Base-by-base conservation (phyloP, 2,888 invertebrate genomes). In the Parnassius orleans region DNA sequence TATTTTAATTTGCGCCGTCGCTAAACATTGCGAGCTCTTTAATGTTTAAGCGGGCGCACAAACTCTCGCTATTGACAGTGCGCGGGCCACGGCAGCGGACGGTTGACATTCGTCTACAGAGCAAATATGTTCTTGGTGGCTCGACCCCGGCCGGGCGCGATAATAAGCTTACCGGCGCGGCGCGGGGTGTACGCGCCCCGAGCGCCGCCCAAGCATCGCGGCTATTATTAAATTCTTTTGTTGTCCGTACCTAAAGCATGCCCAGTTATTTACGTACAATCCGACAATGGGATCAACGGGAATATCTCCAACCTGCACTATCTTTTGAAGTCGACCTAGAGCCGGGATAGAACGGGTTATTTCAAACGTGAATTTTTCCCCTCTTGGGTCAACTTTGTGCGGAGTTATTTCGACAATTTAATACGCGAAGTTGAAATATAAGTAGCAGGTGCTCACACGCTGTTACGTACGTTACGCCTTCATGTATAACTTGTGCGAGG, bases 221-320 rank as follows among this genome's bases (percentile, higher is more conserved):
- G 74, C 73, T 79, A 77, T 88, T 90, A 90, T 90, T 90, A 90
- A 88, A 90, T 90, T 90, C 90, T 90, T 89, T 89, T 90, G 87
- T 87, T 81, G 76, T 73, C 79, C 77, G 70, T 71, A 70, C 76
- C 72, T 69, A 70, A 73, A 76, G 80, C 82, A 86, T 85, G 81
- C 84, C 82, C 84, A 81, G 84, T 79, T 86, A 83, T 86, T 88
- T 84, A 84, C 78, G 75, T 78, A 73, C 76, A 74, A 80, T 78
- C 80, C 79, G 78, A 79, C 77, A 73, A 75, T 79, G 75, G 84
- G 86, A 84, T 86, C 82, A 84, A 81, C 86, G 77, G 77, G 80
- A 84, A 85, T 83, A 84, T 80, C 80, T 80, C 73, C 70, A 69
- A 68, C 70, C 72, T 64, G 71, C 55, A 46, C 52, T 79, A 76